A percentile compares a stretch with the other conserved stretches of the same genome.
phyloP scores from a whole-genome alignment of 2,888 invertebrate genomes.

The Andricus curvator region DNA sequence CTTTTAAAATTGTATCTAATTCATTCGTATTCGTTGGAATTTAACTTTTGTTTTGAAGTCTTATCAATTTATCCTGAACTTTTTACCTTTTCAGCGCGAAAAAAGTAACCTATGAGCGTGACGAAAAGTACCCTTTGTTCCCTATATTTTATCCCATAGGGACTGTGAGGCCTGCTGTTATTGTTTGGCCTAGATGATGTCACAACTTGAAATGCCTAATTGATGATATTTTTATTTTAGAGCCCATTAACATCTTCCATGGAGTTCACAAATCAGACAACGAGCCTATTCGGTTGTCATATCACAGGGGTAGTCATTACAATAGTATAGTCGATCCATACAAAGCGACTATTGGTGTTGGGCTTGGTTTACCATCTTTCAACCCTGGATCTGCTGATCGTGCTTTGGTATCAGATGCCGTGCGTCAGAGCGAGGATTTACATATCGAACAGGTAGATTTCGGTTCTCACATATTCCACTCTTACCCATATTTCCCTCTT shows the following conservation, averaged over 20 bases:
- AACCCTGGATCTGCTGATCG: slow-evolving; percentile 87
- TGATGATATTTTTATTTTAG: slow-evolving; percentile 76
- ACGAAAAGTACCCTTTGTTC: too few relatives aligned
- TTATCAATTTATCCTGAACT: too few relatives aligned
- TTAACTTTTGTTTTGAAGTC: too few relatives aligned
- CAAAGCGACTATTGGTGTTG: slow-evolving; percentile 89
- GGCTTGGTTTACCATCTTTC: slow-evolving; percentile 89
- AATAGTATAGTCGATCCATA: slow-evolving; percentile 93
- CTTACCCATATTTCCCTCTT: too few relatives aligned
- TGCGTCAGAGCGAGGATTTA: slow-evolving; percentile 87
- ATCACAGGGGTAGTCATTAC: slow-evolving; percentile 92
- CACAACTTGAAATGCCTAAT: neutral
- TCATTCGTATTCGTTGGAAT: too few relatives aligned
- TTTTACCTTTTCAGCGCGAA: too few relatives aligned
- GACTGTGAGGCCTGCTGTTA: too few relatives aligned
- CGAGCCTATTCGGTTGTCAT: slow-evolving; percentile 90
- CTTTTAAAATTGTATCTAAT: too few relatives aligned
- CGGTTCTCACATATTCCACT: neutral
- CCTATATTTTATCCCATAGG: too few relatives aligned
- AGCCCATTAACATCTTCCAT: slow-evolving; percentile 93
- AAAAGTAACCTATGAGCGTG: too few relatives aligned
- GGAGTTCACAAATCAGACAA: slow-evolving; percentile 87
- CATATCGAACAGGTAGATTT: slow-evolving; percentile 86
- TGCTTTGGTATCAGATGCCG: slow-evolving; percentile 86
- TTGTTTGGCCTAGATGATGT: too few relatives aligned